phyloP scores from a whole-genome alignment of 2,113 vertebrate genomes.

The Zingel zingel region DNA sequence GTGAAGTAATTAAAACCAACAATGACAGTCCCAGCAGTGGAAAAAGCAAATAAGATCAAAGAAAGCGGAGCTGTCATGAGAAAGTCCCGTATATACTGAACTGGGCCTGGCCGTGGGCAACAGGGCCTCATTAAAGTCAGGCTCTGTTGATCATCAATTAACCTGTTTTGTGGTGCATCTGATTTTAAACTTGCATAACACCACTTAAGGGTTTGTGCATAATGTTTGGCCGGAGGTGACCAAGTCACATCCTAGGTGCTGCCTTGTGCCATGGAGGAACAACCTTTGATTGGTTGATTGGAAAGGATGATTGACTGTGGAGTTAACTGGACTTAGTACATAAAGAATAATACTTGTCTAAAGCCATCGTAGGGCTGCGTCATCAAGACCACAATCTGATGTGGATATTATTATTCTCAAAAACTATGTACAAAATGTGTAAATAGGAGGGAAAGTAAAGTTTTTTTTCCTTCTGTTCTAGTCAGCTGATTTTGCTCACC shows the following conservation, averaged over 20 bases:
- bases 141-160: conserved; percentile 99
- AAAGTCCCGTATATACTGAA: conserved; percentile 91
- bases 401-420: neutral
- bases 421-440: neutral
- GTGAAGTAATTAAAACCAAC: conserved; percentile 99
- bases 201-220: conserved; percentile 88
- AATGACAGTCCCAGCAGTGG: conserved; percentile 91
- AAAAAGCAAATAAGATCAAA: conserved; percentile 94
- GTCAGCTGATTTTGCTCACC: neutral
- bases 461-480: neutral
- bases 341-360: neutral
- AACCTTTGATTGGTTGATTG: conserved; percentile 53
- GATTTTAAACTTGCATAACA: conserved; percentile 90
- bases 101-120: conserved; percentile 92
- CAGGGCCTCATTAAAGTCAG: conserved; percentile 94
- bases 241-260: conserved; percentile 80
- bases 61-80: conserved; percentile 88
- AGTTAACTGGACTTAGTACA: neutral
- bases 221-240: conserved; percentile 87
- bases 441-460: neutral
- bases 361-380: conserved; percentile 4
- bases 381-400: neutral
- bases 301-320: conserved; percentile 33
- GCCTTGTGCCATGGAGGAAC: conserved; percentile 74
- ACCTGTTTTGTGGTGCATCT: conserved; percentile 96